Conservation (phyloP, 2,113 vertebrate species). For the Gambusia affinis region DNA sequence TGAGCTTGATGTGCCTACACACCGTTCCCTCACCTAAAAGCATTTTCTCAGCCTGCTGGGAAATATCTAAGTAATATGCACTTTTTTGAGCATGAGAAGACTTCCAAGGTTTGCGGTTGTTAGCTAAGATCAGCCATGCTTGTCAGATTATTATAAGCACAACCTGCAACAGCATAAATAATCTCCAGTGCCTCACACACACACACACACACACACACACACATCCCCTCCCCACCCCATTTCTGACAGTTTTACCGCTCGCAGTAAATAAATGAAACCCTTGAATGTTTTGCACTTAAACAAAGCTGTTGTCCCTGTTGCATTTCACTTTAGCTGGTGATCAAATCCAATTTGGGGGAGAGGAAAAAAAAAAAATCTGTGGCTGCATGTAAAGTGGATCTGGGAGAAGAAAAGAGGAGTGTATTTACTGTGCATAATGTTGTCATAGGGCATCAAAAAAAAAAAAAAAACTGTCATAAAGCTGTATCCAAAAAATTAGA, state of each 20-base stretch:
- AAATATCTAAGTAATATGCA: constrained; percentile 49
- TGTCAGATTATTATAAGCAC: constrained; percentile 34
- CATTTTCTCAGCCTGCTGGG: constrained; percentile 32
- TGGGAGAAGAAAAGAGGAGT: constrained; percentile 3
- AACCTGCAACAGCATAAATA: constrained; percentile 47
- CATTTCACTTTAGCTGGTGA: constrained; percentile 9
- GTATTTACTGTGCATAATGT: constrained; percentile 22
- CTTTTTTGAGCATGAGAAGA: constrained; percentile 63
- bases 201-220: neutral
- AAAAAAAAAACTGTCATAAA: constrained; percentile 1
- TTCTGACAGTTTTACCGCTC: constrained; percentile 21
- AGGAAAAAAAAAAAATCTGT: constrained; percentile 7
- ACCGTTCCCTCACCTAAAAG: constrained; percentile 25
- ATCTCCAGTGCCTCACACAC: constrained; percentile 68
- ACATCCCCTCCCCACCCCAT: too few species aligned
- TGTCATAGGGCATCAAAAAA: constrained; percentile 3
- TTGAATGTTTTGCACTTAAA: constrained; percentile 51
- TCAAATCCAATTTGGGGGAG: neutral
- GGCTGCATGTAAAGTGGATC: constrained; percentile 22
- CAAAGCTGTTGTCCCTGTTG: constrained; percentile 14
- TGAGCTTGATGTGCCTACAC: constrained; percentile 64
- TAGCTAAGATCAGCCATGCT: constrained; percentile 34
- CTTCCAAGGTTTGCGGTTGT: constrained; percentile 30
- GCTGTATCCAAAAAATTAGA: constrained; percentile 15
- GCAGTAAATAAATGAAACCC: constrained; percentile 27